Evolutionary conservation across 2,113 vertebrate species (phyloP).

Genomic region (Corythaeola cristata): DNA sequence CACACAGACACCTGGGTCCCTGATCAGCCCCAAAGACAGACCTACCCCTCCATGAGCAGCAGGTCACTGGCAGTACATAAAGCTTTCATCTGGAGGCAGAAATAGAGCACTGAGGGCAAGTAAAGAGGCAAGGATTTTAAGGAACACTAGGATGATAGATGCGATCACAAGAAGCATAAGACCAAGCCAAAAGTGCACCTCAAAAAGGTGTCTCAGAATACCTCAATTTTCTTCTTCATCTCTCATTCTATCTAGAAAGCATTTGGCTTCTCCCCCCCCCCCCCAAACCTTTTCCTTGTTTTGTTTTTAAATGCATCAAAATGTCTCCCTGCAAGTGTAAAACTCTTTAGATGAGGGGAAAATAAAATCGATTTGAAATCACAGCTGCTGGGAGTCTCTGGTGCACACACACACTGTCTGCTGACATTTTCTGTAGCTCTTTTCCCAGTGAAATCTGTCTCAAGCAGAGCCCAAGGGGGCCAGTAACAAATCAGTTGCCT

Average conservation of each 20-base stretch:
- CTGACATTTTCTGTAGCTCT: constrained; percentile 68
- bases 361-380: constrained; percentile 63
- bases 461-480: constrained; percentile 58
- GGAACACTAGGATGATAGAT: neutral
- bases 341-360: constrained; percentile 54
- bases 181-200: neutral
- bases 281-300: neutral
- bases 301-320: constrained; percentile 46
- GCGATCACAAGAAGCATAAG: neutral
- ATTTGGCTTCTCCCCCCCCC: neutral
- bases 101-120: neutral
- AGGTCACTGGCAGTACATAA: constrained; percentile 63
- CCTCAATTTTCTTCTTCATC: neutral
- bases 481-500: constrained; percentile 58
- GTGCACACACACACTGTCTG: constrained; percentile 49
- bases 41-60: constrained; percentile 80
- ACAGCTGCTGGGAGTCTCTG: constrained; percentile 61
- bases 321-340: constrained; percentile 53
- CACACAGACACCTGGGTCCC: constrained; percentile 79
- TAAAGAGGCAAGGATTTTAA: neutral
- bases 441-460: constrained; percentile 68
- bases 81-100: constrained; percentile 49
- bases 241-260: neutral
- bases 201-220: fast-evolving
- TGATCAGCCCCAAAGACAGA: constrained; percentile 68